Conservation (phyloP, 1,140 invertebrate genomes). For the Drosophila arizonae region DNA sequence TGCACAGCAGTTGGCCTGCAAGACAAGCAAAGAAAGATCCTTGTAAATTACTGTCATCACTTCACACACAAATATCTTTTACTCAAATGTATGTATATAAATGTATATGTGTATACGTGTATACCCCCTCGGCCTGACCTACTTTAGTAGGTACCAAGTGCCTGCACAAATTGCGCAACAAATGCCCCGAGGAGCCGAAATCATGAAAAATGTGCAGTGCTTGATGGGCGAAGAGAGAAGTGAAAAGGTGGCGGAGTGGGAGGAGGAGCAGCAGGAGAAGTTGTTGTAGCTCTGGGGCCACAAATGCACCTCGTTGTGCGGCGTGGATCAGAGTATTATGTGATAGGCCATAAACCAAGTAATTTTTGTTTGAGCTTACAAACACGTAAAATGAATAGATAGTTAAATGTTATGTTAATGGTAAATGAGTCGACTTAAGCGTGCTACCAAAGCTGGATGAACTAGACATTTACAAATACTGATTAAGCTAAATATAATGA, state of each 20-base stretch:
- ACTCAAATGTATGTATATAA: slow-evolving; percentile 5
- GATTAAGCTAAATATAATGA: not conserved
- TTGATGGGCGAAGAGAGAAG: not conserved
- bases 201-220: slow-evolving; percentile 35
- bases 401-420: slow-evolving; percentile 5
- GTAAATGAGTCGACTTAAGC: not conserved
- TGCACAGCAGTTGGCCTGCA: slow-evolving; percentile 4
- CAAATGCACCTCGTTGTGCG: slow-evolving; percentile 10
- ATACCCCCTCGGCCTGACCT: slow-evolving; percentile 34
- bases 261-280: no score
- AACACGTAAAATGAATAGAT: slow-evolving; percentile 15
- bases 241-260: no score
- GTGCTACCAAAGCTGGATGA: not conserved
- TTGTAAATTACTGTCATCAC: slow-evolving; percentile 48
- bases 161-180: slow-evolving; percentile 55
- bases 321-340: not conserved
- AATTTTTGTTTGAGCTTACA: slow-evolving; percentile 22
- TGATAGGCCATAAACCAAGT: slow-evolving; percentile 20
- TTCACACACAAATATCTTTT: slow-evolving; percentile 26
- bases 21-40: slow-evolving; percentile 27
- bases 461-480: no score
- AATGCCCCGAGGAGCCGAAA: slow-evolving; percentile 46
- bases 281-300: no score
- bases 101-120: not conserved
- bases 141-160: slow-evolving; percentile 32